Evolutionary conservation across 1,140 invertebrate genomes (phyloP), one percentile per base, ranked within the genome.

Genomic region (Cotesia typhae): DNA sequence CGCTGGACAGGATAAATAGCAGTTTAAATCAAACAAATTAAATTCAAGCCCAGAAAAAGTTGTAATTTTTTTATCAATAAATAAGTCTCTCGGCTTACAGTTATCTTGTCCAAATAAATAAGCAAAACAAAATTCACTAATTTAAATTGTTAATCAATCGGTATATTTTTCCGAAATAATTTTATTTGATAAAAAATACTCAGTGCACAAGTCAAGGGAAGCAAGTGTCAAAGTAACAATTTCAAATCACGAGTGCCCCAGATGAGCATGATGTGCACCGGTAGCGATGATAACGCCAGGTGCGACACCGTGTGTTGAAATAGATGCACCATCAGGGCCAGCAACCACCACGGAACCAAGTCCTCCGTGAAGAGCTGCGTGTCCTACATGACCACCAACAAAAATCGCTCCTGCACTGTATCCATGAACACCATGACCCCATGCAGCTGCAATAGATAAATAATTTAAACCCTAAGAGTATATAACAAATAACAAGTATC

Each of bases 231-330:
- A 20, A 20, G 12, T 14, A 14, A 57, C n/a, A 6, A 14, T 14
- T 20, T 17, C n/a, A 20, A 20, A 66, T 60, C n/a, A 70, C 76
- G 77, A 84, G 47, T 85, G 79, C 3, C 67, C 72, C 53, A 55
- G 53, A 67, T 70, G 72, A 5, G 53, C 14, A 41, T 79, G 79
- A 72, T 85, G 82, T 28, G 77, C 82, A 47, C 77, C 74, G 60
- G 81, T 63, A 7, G 65, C 20, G 36, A 87, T 79, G 4, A 73
- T 80, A 6, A 80, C 77, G 4, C 85, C 84, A 67, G 82, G 80
- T 47, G 83, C 85, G 9, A 80, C 80, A 9, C 85, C 84, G 52
- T 85, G 84, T 59, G 85, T 80, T 1, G 84, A 82, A 70, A 87
- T 86, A 52, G 72, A 69, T 63, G 82, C 84, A 4, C 84, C 85